Percentiles rank a stretch among this genome's conserved stretches.
phyloP scores from a whole-genome alignment of 2,888 invertebrate species.

The Agonopterix alstromeriana region DNA sequence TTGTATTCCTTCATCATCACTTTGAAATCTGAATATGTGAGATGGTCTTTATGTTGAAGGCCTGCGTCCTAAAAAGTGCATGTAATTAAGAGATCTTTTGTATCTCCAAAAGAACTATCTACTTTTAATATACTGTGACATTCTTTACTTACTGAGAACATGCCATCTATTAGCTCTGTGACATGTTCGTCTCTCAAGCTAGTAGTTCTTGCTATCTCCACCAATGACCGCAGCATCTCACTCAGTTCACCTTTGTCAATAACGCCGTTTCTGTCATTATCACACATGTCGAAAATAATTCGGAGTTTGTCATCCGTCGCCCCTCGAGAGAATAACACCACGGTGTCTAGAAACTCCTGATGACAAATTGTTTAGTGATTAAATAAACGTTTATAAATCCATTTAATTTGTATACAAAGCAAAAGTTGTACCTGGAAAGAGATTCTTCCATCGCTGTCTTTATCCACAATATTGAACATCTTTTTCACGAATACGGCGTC shows the following conservation, averaged over 20 bases:
- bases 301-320: conserved; percentile 95
- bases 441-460: conserved; percentile 94
- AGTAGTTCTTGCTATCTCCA: conserved; percentile 94
- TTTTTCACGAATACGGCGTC: conserved; percentile 96
- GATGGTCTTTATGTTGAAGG: conserved; percentile 90
- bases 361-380: conserved; percentile 8
- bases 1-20: conserved; percentile 98
- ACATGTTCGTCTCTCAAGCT: conserved; percentile 93
- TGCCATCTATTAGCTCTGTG: conserved; percentile 94
- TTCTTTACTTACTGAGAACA: conserved; percentile 83
- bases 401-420: no score
- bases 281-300: conserved; percentile 98
- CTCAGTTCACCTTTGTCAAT: conserved; percentile 96
- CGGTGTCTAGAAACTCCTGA: conserved; percentile 94
- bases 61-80: conserved; percentile 83
- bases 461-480: conserved; percentile 98
- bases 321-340: conserved; percentile 93
- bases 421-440: conserved; percentile 83
- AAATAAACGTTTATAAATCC: conserved; percentile 7
- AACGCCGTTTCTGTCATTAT: conserved; percentile 94
- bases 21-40: conserved; percentile 95
- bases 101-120: no score
- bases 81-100: not conserved
- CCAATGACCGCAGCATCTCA: conserved; percentile 94
- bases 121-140: no score